A percentile compares a stretch with the other conserved stretches of the same genome.
phyloP scores from a whole-genome alignment of 2,113 vertebrate genomes.

The Motacilla alba region DNA sequence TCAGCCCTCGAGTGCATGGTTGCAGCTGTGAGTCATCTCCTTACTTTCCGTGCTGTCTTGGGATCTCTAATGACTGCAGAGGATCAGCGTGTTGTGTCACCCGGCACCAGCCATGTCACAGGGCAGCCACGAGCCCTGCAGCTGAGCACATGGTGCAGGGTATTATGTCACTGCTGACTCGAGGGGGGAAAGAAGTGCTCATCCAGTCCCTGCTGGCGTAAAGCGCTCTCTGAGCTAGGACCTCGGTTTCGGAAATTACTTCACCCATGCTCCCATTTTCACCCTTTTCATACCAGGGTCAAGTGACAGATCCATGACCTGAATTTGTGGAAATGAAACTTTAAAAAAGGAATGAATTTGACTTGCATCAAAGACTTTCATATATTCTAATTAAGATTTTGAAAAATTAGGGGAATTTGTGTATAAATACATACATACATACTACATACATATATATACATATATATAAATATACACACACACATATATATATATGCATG shows the following conservation, averaged over 20 bases:
- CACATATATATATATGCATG: background rate
- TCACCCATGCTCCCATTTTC: background rate
- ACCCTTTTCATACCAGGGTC: background rate
- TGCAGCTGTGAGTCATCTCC: background rate
- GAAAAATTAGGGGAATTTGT: background rate
- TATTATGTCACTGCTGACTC: background rate
- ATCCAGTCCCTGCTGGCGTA: background rate
- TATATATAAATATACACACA: too few relatives aligned
- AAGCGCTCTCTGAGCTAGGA: background rate
- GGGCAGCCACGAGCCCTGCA: background rate
- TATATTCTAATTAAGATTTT: background rate
- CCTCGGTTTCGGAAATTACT: background rate
- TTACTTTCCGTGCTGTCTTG: background rate
- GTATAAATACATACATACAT: background rate
- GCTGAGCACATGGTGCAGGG: fast-evolving
- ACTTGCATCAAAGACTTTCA: background rate
- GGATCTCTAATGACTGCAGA: background rate
- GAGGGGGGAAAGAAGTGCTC: background rate
- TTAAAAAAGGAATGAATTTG: background rate
- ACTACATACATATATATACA: fast-evolving
- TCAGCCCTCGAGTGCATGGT: background rate
- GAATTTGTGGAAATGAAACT: background rate
- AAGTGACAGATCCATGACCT: background rate
- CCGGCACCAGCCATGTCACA: background rate
- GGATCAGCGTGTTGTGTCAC: background rate